Evolutionary conservation across 1,140 invertebrate species (phyloP).

Genomic region (Aethina tumida): DNA sequence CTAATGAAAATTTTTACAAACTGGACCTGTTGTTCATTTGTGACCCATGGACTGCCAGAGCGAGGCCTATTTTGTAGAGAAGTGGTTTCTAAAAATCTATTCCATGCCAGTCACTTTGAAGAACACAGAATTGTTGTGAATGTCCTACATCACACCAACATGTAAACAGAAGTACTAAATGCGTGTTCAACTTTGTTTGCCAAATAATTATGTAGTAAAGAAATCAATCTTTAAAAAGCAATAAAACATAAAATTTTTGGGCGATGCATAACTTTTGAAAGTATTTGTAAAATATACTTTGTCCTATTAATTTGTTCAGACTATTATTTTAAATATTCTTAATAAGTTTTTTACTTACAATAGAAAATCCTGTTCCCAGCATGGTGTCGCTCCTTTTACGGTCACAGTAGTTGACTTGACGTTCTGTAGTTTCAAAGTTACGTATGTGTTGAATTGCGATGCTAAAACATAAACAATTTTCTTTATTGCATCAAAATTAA

Average conservation of each 20-base stretch:
- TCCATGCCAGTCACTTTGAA: constrained; percentile 7
- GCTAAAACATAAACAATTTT: constrained; percentile 43
- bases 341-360: constrained; percentile 68
- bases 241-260: no score
- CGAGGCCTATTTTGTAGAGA: constrained; percentile 4
- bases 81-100: constrained; percentile 2
- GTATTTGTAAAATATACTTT: no score
- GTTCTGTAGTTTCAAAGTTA: constrained; percentile 93
- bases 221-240: no score
- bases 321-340: no score
- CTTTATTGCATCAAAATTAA: not conserved
- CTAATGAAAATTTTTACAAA: not conserved
- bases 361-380: constrained; percentile 97
- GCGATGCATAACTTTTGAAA: no score
- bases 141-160: constrained; percentile 8
- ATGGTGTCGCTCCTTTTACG: constrained; percentile 88
- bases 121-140: constrained; percentile 5
- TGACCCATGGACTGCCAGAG: not conserved
- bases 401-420: constrained; percentile 96
- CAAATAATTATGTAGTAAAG: no score
- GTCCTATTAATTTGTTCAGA: no score
- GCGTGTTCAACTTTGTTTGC: no score
- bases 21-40: not conserved
- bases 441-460: constrained; percentile 81
- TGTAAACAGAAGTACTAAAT: no score